phyloP scores from a whole-genome alignment of 1,140 invertebrate genomes.

The Cydia fagiglandana region DNA sequence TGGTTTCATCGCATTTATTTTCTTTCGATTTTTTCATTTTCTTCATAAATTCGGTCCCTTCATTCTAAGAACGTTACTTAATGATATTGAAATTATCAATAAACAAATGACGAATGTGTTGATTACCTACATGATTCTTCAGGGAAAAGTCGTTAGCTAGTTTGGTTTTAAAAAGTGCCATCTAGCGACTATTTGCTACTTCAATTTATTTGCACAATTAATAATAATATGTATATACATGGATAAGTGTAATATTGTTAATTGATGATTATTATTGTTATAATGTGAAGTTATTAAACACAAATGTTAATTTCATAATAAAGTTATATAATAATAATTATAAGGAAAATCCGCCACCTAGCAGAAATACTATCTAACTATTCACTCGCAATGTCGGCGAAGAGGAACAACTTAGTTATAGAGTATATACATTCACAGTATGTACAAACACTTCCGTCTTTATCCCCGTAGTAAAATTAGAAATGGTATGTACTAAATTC shows the following conservation, averaged over 20 bases:
- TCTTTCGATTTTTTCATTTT: background rate
- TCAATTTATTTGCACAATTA: background rate
- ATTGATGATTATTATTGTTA: background rate
- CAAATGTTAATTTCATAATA: background rate
- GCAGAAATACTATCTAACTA: background rate
- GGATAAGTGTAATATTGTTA: background rate
- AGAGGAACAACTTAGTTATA: background rate
- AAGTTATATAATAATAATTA: background rate
- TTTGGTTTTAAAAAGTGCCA: slow-evolving; percentile 1
- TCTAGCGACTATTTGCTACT: background rate
- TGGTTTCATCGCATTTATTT: background rate
- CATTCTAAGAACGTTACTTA: background rate
- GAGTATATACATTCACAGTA: too few relatives aligned
- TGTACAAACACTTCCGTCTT: too few relatives aligned
- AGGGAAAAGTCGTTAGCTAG: background rate
- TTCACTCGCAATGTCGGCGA: background rate
- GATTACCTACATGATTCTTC: background rate
- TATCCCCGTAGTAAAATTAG: too few relatives aligned
- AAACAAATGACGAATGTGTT: background rate
- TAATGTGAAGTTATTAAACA: background rate
- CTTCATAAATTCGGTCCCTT: background rate
- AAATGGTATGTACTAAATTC: too few relatives aligned
- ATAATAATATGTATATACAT: too few relatives aligned
- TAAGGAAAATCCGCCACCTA: background rate
- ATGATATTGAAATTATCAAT: background rate